Percentiles rank a stretch among this genome's conserved stretches.
These are phyloP conservation scores for Arothron firmamentum DNA, from an alignment of 2,113 vertebrate species.

Conservation along the genomic window DNA sequence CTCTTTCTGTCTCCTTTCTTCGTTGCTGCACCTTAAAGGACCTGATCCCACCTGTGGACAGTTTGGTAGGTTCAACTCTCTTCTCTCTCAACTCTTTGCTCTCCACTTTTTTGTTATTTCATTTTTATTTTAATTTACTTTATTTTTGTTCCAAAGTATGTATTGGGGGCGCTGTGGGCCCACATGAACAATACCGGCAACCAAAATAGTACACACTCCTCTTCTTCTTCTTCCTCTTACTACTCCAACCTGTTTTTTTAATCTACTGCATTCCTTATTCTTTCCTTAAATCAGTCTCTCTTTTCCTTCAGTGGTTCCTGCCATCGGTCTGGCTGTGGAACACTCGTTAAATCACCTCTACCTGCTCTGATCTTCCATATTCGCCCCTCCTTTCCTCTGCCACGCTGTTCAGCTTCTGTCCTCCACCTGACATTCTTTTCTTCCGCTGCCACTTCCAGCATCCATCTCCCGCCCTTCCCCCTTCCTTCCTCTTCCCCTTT, in stretches of 20 bases:
- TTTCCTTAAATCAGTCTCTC: neutral
- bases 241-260: neutral
- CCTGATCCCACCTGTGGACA: conserved; percentile 86
- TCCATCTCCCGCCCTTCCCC: neutral
- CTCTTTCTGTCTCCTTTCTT: conserved; percentile 38
- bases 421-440: conserved; percentile 19
- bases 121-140: neutral
- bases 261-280: neutral
- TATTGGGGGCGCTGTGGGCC: no score
- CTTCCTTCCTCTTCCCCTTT: neutral
- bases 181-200: no score
- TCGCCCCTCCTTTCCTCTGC: neutral
- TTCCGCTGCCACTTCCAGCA: neutral
- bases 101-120: neutral
- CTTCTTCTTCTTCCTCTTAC: neutral
- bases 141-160: neutral
- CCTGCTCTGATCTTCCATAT: neutral
- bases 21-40: conserved; percentile 71
- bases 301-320: neutral
- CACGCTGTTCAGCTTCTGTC: neutral
- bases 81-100: neutral
- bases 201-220: neutral
- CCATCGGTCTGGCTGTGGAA: conserved; percentile 7
- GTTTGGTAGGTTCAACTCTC: conserved; percentile 83
- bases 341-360: conserved; percentile 12